These are phyloP conservation scores for Platycheirus albimanus DNA, from an alignment of 2,888 invertebrate species.

Conservation along the genomic window DNA sequence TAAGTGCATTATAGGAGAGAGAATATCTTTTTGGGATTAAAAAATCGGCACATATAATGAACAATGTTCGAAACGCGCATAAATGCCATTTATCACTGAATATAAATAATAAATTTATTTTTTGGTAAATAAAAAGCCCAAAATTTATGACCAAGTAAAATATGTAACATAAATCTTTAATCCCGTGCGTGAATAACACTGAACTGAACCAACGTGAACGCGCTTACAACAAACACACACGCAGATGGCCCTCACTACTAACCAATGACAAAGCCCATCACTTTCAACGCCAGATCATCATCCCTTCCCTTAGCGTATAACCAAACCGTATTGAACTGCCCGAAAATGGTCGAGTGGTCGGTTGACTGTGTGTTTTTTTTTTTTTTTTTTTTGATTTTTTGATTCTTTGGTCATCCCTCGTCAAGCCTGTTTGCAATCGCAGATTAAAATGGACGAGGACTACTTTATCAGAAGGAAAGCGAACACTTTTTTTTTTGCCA, in stretches of 20 bases:
- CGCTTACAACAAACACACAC: slow-evolving; percentile 58
- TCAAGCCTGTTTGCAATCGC: slow-evolving; percentile 53
- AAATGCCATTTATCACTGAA: slow-evolving; percentile 61
- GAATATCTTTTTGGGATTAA: too few relatives aligned
- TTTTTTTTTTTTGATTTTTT: too few relatives aligned
- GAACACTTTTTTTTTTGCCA: slow-evolving; percentile 25
- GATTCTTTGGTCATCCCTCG: not conserved
- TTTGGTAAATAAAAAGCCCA: slow-evolving; percentile 73
- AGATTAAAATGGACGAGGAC: slow-evolving; percentile 61
- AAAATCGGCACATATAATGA: too few relatives aligned
- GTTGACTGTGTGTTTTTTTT: not conserved
- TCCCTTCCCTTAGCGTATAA: too few relatives aligned
- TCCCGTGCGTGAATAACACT: slow-evolving; percentile 73
- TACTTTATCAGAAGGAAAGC: slow-evolving; percentile 62
- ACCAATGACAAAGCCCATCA: slow-evolving; percentile 73
- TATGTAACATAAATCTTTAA: slow-evolving; percentile 75
- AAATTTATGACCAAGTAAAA: slow-evolving; percentile 75
- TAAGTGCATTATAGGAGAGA: too few relatives aligned
- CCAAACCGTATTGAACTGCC: slow-evolving; percentile 64
- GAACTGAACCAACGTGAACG: too few relatives aligned
- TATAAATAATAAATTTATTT: slow-evolving; percentile 75
- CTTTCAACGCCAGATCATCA: slow-evolving; percentile 70
- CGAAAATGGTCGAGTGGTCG: slow-evolving; percentile 26
- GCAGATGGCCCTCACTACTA: slow-evolving; percentile 65
- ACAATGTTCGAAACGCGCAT: too few relatives aligned